Percentiles rank a stretch among this genome's conserved stretches.
These are phyloP conservation scores for Oreochromis spilurus DNA, from an alignment of 2,113 vertebrate genomes.

Conservation along the genomic window DNA sequence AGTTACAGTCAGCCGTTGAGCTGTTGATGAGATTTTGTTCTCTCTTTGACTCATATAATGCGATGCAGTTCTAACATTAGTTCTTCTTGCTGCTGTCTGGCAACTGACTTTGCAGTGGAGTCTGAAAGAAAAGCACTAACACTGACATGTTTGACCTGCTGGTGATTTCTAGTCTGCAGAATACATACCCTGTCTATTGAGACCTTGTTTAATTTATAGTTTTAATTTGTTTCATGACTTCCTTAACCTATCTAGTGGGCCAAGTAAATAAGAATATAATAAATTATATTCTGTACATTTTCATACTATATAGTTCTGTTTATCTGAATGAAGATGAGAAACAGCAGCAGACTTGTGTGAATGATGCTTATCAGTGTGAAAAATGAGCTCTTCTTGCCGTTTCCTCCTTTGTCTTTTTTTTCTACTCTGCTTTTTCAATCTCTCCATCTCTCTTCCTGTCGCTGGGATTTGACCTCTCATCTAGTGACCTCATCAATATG, in stretches of 20 bases:
- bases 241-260: background rate
- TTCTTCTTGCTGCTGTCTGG: background rate
- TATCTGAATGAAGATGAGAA: background rate
- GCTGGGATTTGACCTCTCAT: slow-evolving; percentile 33
- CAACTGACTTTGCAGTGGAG: background rate
- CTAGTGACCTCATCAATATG: slow-evolving; percentile 58
- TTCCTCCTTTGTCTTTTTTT: background rate
- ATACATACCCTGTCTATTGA: background rate
- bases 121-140: background rate
- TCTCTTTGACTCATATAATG: background rate
- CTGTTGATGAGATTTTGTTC: background rate
- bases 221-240: background rate
- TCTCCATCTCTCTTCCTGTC: slow-evolving; percentile 1
- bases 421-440: background rate
- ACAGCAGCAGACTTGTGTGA: background rate
- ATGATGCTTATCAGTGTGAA: background rate
- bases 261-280: background rate
- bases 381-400: background rate
- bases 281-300: background rate
- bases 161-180: background rate
- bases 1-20: background rate
- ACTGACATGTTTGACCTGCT: background rate
- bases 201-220: background rate
- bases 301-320: background rate
- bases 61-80: background rate